phyloP scores from a whole-genome alignment of 2,888 invertebrate genomes.

The Orthosia incerta region DNA sequence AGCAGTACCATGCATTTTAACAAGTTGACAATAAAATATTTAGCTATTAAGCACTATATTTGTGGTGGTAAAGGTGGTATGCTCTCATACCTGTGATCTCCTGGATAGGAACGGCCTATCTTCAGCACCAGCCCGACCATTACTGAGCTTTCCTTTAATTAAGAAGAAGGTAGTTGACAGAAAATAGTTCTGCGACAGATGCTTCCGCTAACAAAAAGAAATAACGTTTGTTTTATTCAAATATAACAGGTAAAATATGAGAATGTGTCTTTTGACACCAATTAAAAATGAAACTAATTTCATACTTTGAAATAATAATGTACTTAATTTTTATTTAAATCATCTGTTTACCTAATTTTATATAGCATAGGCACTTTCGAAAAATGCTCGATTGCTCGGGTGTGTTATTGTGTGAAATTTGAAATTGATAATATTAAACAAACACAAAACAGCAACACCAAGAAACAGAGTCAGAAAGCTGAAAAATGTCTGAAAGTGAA shows the following conservation, averaged over 20 bases:
- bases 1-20: too few species aligned
- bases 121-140: not conserved
- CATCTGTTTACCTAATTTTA: not conserved
- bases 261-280: too few species aligned
- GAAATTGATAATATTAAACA: not conserved
- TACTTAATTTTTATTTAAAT: not conserved
- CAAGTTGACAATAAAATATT: not conserved
- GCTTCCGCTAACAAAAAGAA: not conserved
- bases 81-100: conserved; percentile 8
- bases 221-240: not conserved
- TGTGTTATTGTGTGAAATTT: not conserved
- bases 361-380: not conserved
- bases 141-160: not conserved
- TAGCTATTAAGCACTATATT: not conserved
- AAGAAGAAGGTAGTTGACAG: not conserved
- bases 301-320: not conserved
- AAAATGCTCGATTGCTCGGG: not conserved
- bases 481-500: not conserved
- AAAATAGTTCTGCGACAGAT: not conserved
- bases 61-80: not conserved
- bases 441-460: too few species aligned
- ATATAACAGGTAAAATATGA: too few species aligned
- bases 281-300: not conserved
- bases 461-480: not conserved
- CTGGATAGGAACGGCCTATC: not conserved